These are phyloP conservation scores for Silurus meridionalis DNA, from an alignment of 2,113 vertebrate species.

Conservation along the genomic window DNA sequence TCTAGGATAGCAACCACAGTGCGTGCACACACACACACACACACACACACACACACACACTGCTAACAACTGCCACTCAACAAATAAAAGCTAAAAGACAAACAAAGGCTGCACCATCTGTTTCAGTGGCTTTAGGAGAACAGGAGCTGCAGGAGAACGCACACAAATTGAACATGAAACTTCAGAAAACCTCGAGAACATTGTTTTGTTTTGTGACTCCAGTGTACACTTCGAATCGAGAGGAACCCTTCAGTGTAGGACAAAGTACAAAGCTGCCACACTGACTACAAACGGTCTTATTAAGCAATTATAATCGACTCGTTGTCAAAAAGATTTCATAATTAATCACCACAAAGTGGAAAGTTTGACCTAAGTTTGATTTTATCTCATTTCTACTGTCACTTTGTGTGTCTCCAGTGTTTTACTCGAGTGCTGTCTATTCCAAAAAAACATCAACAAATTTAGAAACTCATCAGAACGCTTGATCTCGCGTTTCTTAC, in stretches of 20 bases:
- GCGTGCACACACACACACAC: neutral
- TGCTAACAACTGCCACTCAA: constrained; percentile 22
- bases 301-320: neutral
- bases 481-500: neutral
- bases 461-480: neutral
- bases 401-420: too few species aligned
- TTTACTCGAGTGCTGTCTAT: neutral
- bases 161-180: neutral
- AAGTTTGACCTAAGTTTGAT: neutral
- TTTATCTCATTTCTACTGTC: neutral
- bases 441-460: neutral
- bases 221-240: too few species aligned
- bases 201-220: too few species aligned
- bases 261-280: neutral
- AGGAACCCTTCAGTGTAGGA: neutral
- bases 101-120: constrained; percentile 42
- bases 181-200: neutral
- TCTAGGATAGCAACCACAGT: neutral
- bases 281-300: neutral
- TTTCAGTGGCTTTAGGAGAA: neutral
- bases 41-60: constrained; percentile 13
- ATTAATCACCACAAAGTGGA: neutral
- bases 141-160: neutral
- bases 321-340: neutral
- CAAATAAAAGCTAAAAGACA: constrained; percentile 39